phyloP scores from a whole-genome alignment of 1,140 invertebrate species.

The Limonius californicus region DNA sequence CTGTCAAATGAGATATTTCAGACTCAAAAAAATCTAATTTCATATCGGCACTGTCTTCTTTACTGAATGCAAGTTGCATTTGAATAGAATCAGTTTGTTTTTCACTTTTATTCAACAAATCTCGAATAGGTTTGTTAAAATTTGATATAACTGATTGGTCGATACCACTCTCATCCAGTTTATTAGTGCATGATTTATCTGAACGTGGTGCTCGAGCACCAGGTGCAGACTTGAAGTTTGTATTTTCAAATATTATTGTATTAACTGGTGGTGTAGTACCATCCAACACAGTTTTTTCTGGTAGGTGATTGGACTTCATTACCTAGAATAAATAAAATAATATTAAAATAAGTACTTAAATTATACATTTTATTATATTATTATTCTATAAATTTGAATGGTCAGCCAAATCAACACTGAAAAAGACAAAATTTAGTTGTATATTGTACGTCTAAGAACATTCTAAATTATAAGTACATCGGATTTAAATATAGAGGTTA shows the following conservation, averaged over 20 bases:
- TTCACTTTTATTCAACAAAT: slow-evolving; percentile 49
- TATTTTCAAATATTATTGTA: slow-evolving; percentile 90
- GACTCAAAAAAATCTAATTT: slow-evolving; percentile 90
- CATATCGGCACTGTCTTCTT: slow-evolving; percentile 82
- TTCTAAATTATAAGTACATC: no score
- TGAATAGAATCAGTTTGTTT: slow-evolving; percentile 49
- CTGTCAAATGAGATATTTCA: slow-evolving; percentile 70
- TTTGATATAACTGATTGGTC: slow-evolving; percentile 48
- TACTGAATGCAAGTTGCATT: slow-evolving; percentile 58
- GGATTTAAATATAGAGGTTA: no score
- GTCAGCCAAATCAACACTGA: neutral
- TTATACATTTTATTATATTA: neutral
- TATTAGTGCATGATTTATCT: slow-evolving; percentile 33
- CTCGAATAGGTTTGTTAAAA: slow-evolving; percentile 60
- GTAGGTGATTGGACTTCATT: slow-evolving; percentile 43
- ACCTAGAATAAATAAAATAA: neutral
- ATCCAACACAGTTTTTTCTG: slow-evolving; percentile 62
- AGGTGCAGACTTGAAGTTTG: slow-evolving; percentile 72
- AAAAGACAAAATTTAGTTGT: no score
- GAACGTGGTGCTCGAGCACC: slow-evolving; percentile 30
- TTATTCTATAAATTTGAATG: neutral
- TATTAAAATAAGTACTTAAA: no score
- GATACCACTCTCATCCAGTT: slow-evolving; percentile 36
- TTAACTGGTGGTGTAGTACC: slow-evolving; percentile 74
- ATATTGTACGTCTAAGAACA: no score